phyloP scores from a whole-genome alignment of 2,113 vertebrate genomes.

The Bubo bubo region DNA sequence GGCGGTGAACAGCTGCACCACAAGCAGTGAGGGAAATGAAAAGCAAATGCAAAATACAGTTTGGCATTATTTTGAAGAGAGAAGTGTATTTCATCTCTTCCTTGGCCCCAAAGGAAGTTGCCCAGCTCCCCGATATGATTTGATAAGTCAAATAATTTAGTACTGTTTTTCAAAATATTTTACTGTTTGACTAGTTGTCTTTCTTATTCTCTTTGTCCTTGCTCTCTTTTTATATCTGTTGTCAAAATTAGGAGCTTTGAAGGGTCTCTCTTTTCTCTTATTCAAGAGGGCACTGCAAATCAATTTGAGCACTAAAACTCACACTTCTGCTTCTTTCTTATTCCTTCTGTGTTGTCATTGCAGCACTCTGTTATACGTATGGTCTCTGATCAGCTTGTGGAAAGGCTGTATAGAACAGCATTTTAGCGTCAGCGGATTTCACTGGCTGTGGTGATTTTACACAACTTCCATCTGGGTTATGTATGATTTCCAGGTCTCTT shows the following conservation, averaged over 20 bases:
- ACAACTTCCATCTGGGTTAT: not conserved
- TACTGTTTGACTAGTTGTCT: not conserved
- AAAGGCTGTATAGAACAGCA: not conserved
- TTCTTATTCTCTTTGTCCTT: not conserved
- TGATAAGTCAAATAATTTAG: not conserved
- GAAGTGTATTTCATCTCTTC: not conserved
- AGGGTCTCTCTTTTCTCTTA: not conserved
- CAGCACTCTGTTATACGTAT: fast-evolving
- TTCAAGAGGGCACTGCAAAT: not conserved
- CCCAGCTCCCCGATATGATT: not conserved
- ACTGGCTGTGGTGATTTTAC: not conserved
- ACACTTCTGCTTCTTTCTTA: not conserved
- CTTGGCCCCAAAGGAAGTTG: not conserved
- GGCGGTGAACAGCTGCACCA: not conserved
- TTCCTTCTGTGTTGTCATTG: not conserved
- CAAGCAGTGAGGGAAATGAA: not conserved
- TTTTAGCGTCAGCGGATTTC: not conserved
- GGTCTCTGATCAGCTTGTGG: not conserved
- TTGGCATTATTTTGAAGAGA: not conserved
- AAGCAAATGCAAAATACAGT: not conserved
- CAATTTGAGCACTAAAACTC: not conserved
- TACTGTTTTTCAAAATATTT: not conserved
- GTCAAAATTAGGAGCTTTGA: not conserved
- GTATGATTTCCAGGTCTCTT: not conserved
- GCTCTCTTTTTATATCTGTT: not conserved